These are phyloP conservation scores for Nasua narica DNA, from an alignment of 2,797 vertebrate species.

Conservation along the genomic window DNA sequence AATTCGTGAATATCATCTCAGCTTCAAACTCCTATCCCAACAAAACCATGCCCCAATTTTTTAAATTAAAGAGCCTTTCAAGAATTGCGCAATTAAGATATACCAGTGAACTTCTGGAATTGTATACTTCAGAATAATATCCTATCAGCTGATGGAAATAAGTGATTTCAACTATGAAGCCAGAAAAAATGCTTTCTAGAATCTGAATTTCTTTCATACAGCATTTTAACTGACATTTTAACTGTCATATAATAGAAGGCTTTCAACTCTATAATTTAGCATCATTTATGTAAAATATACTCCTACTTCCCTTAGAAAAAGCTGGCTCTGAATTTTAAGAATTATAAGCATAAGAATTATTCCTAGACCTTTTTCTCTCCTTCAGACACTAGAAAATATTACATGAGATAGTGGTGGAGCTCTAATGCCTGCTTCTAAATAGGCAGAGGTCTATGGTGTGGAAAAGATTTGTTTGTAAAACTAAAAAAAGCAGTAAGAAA, in stretches of 20 bases:
- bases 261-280: slow-evolving; percentile 23
- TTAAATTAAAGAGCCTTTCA: slow-evolving; percentile 13
- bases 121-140: background rate
- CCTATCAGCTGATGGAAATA: background rate
- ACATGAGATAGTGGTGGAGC: background rate
- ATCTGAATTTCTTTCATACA: slow-evolving; percentile 19
- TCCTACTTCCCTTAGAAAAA: background rate
- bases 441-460: background rate
- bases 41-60: background rate
- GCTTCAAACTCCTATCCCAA: background rate
- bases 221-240: background rate
- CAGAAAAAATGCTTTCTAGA: slow-evolving; percentile 23
- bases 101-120: background rate
- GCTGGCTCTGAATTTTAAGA: slow-evolving; percentile 5
- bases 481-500: background rate
- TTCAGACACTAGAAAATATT: background rate
- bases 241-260: background rate
- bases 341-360: background rate
- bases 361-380: slow-evolving; percentile 10
- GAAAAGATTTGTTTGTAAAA: slow-evolving; percentile 38
- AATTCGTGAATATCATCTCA: background rate
- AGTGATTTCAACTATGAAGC: slow-evolving; percentile 8
- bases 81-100: background rate
- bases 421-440: background rate
- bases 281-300: slow-evolving; percentile 10